phyloP scores from a whole-genome alignment of 2,113 vertebrate species.

The Pedetes capensis region DNA sequence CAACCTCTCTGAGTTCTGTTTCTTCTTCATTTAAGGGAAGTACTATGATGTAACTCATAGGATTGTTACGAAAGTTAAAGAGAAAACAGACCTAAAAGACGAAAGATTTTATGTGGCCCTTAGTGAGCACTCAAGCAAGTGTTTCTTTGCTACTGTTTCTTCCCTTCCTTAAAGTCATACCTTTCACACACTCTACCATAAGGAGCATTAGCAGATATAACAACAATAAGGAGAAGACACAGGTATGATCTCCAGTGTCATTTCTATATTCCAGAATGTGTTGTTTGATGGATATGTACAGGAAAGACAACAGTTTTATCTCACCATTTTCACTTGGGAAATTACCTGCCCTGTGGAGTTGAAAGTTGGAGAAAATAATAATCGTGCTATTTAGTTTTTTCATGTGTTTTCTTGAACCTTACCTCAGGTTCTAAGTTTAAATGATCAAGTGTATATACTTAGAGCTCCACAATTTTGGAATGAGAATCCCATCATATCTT shows the following conservation, averaged over 20 bases:
- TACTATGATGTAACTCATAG: not conserved
- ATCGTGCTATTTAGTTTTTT: not conserved
- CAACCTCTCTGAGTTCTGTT: not conserved
- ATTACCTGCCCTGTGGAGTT: not conserved
- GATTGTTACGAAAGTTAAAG: not conserved
- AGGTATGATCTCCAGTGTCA: not conserved
- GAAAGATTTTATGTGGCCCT: not conserved
- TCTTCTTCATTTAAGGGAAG: not conserved
- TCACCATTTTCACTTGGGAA: not conserved
- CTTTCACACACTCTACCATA: not conserved
- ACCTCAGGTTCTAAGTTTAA: constrained; percentile 35
- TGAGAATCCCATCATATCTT: too few species aligned
- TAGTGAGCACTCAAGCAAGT: not conserved
- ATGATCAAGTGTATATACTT: not conserved
- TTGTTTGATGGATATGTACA: not conserved
- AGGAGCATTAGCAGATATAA: too few species aligned
- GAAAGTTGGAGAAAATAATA: not conserved
- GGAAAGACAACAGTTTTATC: not conserved
- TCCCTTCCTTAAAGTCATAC: not conserved
- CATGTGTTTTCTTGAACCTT: constrained; percentile 41
- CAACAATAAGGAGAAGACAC: too few species aligned
- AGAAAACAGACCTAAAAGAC: not conserved
- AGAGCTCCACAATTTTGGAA: not conserved
- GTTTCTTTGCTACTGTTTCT: not conserved
- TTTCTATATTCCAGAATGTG: constrained; percentile 25